Evolutionary conservation across 1,140 invertebrate genomes (phyloP).

Genomic region (Zaprionus ornatus): DNA sequence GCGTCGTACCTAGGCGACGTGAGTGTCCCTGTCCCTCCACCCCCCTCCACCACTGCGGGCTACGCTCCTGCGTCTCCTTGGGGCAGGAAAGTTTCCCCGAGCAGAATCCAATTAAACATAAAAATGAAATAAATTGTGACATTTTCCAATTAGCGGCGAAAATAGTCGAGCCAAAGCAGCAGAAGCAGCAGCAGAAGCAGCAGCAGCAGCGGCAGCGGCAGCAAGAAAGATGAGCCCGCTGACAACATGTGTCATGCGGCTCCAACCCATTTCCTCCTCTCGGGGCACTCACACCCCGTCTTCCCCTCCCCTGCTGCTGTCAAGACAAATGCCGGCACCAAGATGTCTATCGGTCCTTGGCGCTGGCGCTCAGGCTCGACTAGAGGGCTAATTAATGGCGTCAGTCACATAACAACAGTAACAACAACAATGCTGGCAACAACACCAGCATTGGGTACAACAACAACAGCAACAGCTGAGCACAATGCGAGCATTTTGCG

Average conservation of each 20-base stretch:
- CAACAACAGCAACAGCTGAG: conserved; percentile 48
- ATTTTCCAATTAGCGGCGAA: conserved; percentile 77
- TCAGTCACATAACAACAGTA: conserved; percentile 40
- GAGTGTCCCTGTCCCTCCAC: not conserved
- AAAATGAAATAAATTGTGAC: conserved; percentile 81
- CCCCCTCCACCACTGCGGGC: too few relatives aligned
- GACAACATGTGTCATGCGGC: conserved; percentile 76
- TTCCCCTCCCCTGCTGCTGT: not conserved
- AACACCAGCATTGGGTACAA: conserved; percentile 32
- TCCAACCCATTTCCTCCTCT: not conserved
- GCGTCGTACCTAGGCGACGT: conserved; percentile 64
- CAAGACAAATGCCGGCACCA: conserved; percentile 75
- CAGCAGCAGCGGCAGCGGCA: not conserved
- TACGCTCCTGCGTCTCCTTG: not conserved
- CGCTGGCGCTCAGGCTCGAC: conserved; percentile 33
- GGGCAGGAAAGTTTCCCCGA: conserved; percentile 44
- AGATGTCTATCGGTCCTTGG: conserved; percentile 70
- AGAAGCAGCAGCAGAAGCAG: not conserved
- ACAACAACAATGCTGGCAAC: conserved; percentile 10
- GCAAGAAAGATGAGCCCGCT: conserved; percentile 67
- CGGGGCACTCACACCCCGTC: not conserved
- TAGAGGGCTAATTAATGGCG: conserved; percentile 72
- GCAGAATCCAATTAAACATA: conserved; percentile 79
- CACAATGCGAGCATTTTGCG: conserved; percentile 39
- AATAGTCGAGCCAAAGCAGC: conserved; percentile 49